Base-by-base conservation (phyloP, 2,113 vertebrate genomes). In the Egretta garzetta region DNA sequence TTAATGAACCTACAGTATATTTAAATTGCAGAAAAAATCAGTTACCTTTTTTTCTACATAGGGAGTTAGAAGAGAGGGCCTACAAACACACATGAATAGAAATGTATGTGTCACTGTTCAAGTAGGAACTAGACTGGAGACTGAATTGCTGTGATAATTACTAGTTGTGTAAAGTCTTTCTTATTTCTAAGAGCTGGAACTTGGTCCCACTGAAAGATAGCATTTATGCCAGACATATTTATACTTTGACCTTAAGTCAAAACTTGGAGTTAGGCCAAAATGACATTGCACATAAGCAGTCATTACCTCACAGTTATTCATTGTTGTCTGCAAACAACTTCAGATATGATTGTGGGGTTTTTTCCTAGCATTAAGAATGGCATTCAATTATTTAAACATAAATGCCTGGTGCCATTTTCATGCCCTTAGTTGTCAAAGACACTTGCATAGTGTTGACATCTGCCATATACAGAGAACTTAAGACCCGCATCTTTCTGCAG, bases 291-390 rank as follows among this genome's bases (percentile, higher is more conserved):
- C 41, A 37, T 37, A 55, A 89, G 37, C 59, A 62, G 20, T 66
- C 76, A 59, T 74, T 91, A 52, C 60, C 60, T 83, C 55, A 79
- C 53, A 66, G 72, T 88, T 75, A 81, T 50, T 95, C 83, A 47
- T 4, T 94, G 39, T 58, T 58, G 55, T 41, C 60, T 95, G 72
- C 60, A 84, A 47, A 67, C 81, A 12, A 80, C 35, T 94, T 77
- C 67, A 76, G 39, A 45, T 56, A 32, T 43, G 24, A 62, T 76
- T 41, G 4, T 53, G 35, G 9, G 1, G 0, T 7, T 14, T 77
- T 88, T 26, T 4, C 2, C 76, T 35, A 47, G 22, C 52, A 77
- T 26, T 90, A 81, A 18, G n/a, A 49, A 85, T 85, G 64, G 27
- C 22, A 62, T 84, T 91, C 26, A 71, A 0, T 63, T 89, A 55